A percentile compares a stretch with the other conserved stretches of the same genome.
These are phyloP conservation scores for Drosophila paracracens DNA, from an alignment of 2,888 invertebrate genomes.

Conservation along the genomic window DNA sequence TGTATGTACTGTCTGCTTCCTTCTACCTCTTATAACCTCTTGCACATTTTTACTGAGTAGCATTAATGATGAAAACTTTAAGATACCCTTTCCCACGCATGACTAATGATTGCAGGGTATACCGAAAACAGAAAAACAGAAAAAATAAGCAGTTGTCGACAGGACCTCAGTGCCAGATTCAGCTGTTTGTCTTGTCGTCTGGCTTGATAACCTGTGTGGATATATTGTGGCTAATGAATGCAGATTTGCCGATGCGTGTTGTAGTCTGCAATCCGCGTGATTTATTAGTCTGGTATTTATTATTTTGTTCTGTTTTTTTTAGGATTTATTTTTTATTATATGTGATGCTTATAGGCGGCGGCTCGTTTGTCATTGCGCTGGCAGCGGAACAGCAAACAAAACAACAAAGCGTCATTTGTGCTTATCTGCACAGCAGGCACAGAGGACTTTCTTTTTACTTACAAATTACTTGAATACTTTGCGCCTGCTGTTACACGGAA, in stretches of 20 bases:
- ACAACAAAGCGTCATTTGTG: conserved; percentile 51
- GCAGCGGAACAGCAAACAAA: conserved; percentile 44
- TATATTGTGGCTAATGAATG: conserved; percentile 53
- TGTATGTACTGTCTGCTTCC: not conserved
- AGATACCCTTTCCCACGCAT: not conserved
- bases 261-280: conserved; percentile 43
- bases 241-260: conserved; percentile 24
- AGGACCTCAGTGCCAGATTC: conserved; percentile 19
- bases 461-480: conserved; percentile 79
- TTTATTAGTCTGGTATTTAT: conserved; percentile 66
- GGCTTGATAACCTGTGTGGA: conserved; percentile 29
- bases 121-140: not conserved
- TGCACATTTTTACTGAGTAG: too few relatives aligned
- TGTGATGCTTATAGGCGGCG: conserved; percentile 55
- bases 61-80: not conserved
- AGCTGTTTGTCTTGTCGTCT: conserved; percentile 16
- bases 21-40: not conserved
- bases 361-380: conserved; percentile 64
- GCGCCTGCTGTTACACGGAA: conserved; percentile 69
- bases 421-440: conserved; percentile 74
- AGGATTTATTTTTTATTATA: conserved; percentile 22
- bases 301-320: conserved; percentile 15
- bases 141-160: conserved; percentile 19
- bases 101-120: conserved; percentile 2
- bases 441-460: conserved; percentile 44